Percentiles rank a stretch among this genome's conserved stretches.
Evolutionary conservation across 2,888 invertebrate genomes (phyloP).

Genomic region (Creontiades dilutus): DNA sequence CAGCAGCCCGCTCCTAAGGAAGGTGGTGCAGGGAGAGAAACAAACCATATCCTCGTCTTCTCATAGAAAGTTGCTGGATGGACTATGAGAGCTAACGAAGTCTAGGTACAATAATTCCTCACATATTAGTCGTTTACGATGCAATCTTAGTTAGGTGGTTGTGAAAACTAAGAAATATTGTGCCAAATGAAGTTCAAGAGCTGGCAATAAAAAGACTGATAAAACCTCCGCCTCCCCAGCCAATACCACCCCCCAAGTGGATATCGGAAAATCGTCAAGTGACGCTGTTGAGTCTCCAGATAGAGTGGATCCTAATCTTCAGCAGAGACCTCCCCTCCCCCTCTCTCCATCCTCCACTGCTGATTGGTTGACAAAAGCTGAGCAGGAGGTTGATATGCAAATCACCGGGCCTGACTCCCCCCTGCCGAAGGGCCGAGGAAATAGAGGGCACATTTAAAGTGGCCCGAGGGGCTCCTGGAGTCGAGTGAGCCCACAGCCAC

Average conservation of each 20-base stretch:
- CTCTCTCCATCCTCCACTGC: neutral
- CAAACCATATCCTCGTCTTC: too few relatives aligned
- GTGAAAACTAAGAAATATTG: too few relatives aligned
- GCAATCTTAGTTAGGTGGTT: too few relatives aligned
- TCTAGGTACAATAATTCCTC: too few relatives aligned
- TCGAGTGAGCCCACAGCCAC: slow-evolving; percentile 38
- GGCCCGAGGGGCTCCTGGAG: slow-evolving; percentile 38
- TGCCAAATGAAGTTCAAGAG: too few relatives aligned
- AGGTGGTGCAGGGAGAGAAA: too few relatives aligned
- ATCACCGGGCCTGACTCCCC: neutral
- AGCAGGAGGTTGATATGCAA: slow-evolving; percentile 44
- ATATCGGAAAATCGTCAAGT: neutral
- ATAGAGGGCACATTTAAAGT: slow-evolving; percentile 31
- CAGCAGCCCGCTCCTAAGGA: too few relatives aligned
- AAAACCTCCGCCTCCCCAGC: neutral
- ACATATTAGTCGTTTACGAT: too few relatives aligned
- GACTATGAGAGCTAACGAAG: too few relatives aligned
- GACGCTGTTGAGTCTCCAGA: neutral
- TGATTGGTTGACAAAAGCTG: slow-evolving; percentile 50
- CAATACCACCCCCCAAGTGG: neutral
- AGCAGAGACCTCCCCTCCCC: neutral
- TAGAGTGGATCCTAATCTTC: neutral
- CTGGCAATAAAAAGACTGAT: neutral
- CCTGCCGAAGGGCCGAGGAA: neutral
- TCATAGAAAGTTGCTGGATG: too few relatives aligned